Evolutionary conservation across 2,888 invertebrate species (phyloP), one percentile per base, ranked within the genome.

Genomic region (Caenorhabditis afra): DNA sequence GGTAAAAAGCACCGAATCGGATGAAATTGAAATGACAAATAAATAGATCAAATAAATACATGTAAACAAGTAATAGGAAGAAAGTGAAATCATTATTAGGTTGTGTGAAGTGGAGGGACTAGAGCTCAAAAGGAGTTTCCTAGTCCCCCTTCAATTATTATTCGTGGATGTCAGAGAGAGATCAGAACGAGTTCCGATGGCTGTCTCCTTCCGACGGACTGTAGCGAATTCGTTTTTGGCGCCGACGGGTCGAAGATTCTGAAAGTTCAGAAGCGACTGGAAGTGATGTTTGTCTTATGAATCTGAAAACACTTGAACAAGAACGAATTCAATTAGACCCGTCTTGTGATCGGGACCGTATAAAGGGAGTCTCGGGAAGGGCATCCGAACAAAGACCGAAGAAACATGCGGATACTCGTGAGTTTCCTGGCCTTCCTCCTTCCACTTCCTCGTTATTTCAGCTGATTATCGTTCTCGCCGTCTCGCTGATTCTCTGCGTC

Each of bases 221-320:
- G 35, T 49, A 61, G 16, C 39, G 71, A 12, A 71, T 71, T 22
- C 71, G 58, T 35, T 66, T 65, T 23, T 59, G 65, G 44, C 77
- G 77, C 4, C 58, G 64, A 18, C 64, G 52, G 3, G 61, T 47
- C 1, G 67, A 76, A 7, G 52, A n/a, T 41, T 67, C 67, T 67
- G 75, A 61, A 65, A 29, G 29, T 29, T 29, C 29, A 29, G 7
- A 64, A n/a, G 45, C 8, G 1, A 37, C 35, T 35, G 20, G 16
- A 29, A 29, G 29, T 66, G 57, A 57, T 55, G 52, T 66, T 22
- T 57, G 66, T 57, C 39, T 44, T 14, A 37, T 11, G 22, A 8
- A 22, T 8, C 18, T 3, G 0, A 44, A 50, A 68, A 68, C 44
- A 44, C 44, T 45, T 22, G 68, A 52, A 49, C 20, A 57, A 18